Evolutionary conservation across 2,888 invertebrate species (phyloP), one percentile per base, ranked within the genome.

Genomic region (Sminthurinus aureus): DNA sequence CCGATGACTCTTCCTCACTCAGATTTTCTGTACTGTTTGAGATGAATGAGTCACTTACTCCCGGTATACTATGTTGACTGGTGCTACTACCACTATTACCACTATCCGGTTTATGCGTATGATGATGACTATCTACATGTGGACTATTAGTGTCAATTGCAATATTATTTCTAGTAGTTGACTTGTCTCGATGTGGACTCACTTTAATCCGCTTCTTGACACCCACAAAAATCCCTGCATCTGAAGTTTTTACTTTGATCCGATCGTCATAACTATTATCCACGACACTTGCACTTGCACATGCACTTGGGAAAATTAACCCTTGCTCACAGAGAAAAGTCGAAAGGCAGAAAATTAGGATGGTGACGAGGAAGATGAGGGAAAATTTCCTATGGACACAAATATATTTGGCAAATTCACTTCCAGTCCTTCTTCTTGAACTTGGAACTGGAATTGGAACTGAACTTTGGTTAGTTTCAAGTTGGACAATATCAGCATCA

Each of bases 181-280:
- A 18, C 51, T 38, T 6, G 1, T 38, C 76, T 50, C n/a, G 18
- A 51, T n/a, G 38, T 22, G 38, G 38, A 6, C 38, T 38, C 38
- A 81, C 6, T 74, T 81, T n/a, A 52, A 64, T 52, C 18, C 71
- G 51, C 64, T 85, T 85, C 64, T 84, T 81, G 22, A 83, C 77
- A n/a, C 88, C 88, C 9, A 88, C 83, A 83, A 85, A 87, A 58
- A 84, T 86, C 26, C 88, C 88, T 2, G 86, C 84, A 69, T 86
- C 87, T 4, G 78, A 67, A 0, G 87, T 85, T 0, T 80, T 84
- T 12, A 87, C 79, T 51, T 69, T 77, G 50, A 82, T 24, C 0
- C 71, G 67, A 69, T 82, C 82, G 0, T 26, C 26, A 24, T 51
- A 69, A 12, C 69, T 6, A n/a, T 77, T 76, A 6, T 58, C 22